Conservation (phyloP, 2,113 vertebrate genomes). For the Calyptommatus sinebrachiatus region DNA sequence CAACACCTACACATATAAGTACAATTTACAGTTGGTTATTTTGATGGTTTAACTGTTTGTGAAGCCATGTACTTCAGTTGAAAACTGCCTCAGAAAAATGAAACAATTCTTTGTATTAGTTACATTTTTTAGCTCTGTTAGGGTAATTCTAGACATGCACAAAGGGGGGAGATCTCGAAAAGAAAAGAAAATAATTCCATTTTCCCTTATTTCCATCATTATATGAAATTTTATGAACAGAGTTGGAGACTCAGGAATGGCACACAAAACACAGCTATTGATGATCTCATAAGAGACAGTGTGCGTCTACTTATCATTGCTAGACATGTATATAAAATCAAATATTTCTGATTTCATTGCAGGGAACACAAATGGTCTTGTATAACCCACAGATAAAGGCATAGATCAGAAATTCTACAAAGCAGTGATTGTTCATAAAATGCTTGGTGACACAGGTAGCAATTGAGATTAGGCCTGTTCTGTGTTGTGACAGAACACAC, state of each 20-base stretch:
- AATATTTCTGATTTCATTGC: slow-evolving; percentile 5
- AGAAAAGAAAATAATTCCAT: slow-evolving; percentile 60
- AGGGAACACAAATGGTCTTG: slow-evolving; percentile 17
- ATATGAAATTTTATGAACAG: slow-evolving; percentile 33
- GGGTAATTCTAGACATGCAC: slow-evolving; percentile 63
- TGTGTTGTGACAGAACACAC: background rate
- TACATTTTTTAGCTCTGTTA: slow-evolving; percentile 56
- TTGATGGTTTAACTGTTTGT: too few relatives aligned
- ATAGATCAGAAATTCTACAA: background rate
- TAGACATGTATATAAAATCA: background rate
- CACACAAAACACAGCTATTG: background rate
- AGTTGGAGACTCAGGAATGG: background rate
- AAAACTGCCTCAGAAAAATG: too few relatives aligned
- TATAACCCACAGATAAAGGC: background rate
- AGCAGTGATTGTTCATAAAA: background rate
- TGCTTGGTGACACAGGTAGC: background rate
- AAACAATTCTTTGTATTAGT: background rate
- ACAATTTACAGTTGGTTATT: too few relatives aligned
- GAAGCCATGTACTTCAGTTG: too few relatives aligned
- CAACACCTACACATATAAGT: too few relatives aligned
- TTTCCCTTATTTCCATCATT: slow-evolving; percentile 49
- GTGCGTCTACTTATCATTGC: background rate
- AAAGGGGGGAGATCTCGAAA: slow-evolving; percentile 57
- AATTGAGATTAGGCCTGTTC: background rate
- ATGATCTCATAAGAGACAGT: background rate